Base-by-base conservation (phyloP, 2,888 invertebrate species). In the Leptogaster cylindrica region DNA sequence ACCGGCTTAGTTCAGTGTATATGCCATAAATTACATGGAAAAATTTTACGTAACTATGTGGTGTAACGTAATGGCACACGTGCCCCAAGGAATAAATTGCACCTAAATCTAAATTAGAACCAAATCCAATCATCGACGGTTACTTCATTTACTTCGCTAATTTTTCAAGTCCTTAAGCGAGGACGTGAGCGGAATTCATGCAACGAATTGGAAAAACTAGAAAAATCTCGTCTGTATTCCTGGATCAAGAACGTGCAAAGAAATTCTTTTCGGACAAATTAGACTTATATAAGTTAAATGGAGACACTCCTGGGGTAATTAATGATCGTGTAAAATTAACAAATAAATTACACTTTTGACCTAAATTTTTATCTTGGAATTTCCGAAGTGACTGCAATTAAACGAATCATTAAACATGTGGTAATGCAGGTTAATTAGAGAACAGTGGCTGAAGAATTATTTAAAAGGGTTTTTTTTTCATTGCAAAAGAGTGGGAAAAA, bases 131-230 rank as follows among this genome's bases (percentile, higher is more conserved):
- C 70, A 71, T 68, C 68, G 70, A 51, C 68, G 55, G 41, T 55
- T 41, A 67, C 72, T 70, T 68, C 70, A 71, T 70, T 69, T 76
- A 75, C 74, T 75, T 74, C 72, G 73, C 74, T 77, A 78, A 78
- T 77, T 77, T 77, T 78, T 77, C 74, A 78, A 75, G 76, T 76
- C 75, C 72, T 73, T 78, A 77, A 77, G 77, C 75, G 75, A 72
- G 74, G 75, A 77, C 77, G 77, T 77, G 77, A 77, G 76, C 67
- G 69, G 78, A 77, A 78, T 77, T 71, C 36, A 25, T 33, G 25
- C 36, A 8, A 39, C 50, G 50, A 65, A 48, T 36, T 48, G 23
- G 50, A 50, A 65, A 36, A 65, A 65, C 65, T 48, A 50, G 48
- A 48, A 50, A 50, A 48, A 65, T 48, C 48, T 48, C 65, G 18